Evolutionary conservation across 2,888 invertebrate species (phyloP).

Genomic region (Synanthedon andrenaeformis): DNA sequence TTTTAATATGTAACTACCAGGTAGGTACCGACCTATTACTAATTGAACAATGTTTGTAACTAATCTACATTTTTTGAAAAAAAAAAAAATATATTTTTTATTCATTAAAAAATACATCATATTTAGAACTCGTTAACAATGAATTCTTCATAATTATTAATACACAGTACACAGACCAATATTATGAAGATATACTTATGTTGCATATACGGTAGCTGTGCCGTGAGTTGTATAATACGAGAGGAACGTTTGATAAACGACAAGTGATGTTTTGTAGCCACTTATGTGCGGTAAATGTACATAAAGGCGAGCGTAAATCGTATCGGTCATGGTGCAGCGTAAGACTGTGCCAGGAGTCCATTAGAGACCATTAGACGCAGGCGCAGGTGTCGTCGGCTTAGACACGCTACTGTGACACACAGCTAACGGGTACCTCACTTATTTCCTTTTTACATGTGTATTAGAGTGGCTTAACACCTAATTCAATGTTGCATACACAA

Average conservation of each 20-base stretch:
- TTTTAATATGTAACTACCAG: too few relatives aligned
- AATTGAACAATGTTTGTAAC: too few relatives aligned
- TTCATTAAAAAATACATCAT: too few relatives aligned
- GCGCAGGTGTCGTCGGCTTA: slow-evolving; percentile 49
- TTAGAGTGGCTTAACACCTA: background rate
- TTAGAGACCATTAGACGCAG: slow-evolving; percentile 44
- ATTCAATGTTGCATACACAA: background rate
- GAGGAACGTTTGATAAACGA: slow-evolving; percentile 10
- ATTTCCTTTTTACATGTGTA: background rate
- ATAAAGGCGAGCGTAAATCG: slow-evolving; percentile 26
- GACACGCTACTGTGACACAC: slow-evolving; percentile 54
- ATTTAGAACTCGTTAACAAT: too few relatives aligned
- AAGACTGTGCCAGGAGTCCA: slow-evolving; percentile 32
- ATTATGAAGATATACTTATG: too few relatives aligned
- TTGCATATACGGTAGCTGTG: too few relatives aligned
- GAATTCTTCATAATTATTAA: too few relatives aligned
- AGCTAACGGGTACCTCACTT: slow-evolving; percentile 1
- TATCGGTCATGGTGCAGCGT: slow-evolving; percentile 32
- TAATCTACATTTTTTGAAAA: too few relatives aligned
- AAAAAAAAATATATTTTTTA: too few relatives aligned
- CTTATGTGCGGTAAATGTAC: background rate
- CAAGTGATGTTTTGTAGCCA: slow-evolving; percentile 7
- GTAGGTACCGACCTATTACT: too few relatives aligned
- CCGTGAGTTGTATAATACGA: too few relatives aligned
- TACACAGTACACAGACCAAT: too few relatives aligned